Conservation (phyloP, 1,140 invertebrate genomes). For the Gonatopus flavifemur region DNA sequence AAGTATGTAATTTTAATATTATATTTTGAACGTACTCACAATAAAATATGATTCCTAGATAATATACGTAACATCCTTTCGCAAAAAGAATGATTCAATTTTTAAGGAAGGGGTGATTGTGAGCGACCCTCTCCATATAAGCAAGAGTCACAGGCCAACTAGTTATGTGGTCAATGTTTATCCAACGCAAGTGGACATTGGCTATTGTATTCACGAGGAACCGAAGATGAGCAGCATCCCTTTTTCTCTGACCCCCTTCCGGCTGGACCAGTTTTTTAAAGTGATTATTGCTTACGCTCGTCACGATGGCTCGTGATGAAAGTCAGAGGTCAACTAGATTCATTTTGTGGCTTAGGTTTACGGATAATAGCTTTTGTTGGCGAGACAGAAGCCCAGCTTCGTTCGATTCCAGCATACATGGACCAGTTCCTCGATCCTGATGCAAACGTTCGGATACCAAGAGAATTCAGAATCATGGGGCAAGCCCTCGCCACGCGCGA, state of each 20-base stretch:
- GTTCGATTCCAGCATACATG: slow-evolving; percentile 35
- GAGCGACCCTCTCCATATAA: neutral
- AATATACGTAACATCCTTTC: too few species aligned
- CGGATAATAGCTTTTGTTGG: slow-evolving; percentile 45
- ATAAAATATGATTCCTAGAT: too few species aligned
- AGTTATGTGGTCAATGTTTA: slow-evolving; percentile 22
- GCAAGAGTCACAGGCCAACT: slow-evolving; percentile 27
- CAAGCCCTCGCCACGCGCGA: slow-evolving; percentile 46
- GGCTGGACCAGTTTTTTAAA: slow-evolving; percentile 30
- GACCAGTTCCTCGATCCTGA: slow-evolving; percentile 49
- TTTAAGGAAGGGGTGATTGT: too few species aligned
- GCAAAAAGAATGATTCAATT: too few species aligned
- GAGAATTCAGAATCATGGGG: slow-evolving; percentile 18
- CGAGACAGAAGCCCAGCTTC: slow-evolving; percentile 36
- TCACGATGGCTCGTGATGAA: slow-evolving; percentile 16
- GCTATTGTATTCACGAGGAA: neutral
- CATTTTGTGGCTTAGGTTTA: slow-evolving; percentile 44
- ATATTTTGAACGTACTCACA: too few species aligned
- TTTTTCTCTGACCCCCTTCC: neutral
- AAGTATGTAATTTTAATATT: too few species aligned
- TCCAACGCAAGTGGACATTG: slow-evolving; percentile 14
- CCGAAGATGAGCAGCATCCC: slow-evolving; percentile 31
- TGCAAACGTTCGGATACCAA: slow-evolving; percentile 17
- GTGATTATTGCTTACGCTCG: too few species aligned
- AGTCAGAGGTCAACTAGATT: slow-evolving; percentile 48